Conservation (phyloP, 2,113 vertebrate species). For the Myotis lucifugus region DNA sequence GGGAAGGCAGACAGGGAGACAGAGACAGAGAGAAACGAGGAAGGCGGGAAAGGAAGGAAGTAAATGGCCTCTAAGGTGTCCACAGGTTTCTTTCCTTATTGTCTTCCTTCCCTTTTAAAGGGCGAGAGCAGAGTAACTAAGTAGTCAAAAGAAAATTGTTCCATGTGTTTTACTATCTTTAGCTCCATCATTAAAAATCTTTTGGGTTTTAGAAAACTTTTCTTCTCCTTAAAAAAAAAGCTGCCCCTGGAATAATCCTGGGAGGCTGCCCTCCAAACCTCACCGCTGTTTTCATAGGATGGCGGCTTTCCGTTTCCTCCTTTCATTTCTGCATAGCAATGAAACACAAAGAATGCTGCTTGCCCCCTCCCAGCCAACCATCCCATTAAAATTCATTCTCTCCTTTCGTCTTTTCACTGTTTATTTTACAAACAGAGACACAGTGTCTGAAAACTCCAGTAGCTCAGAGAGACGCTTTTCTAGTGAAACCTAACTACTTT, state of each 20-base stretch:
- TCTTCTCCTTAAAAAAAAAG: neutral
- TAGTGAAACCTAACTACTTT: constrained; percentile 53
- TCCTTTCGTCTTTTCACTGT: constrained; percentile 44
- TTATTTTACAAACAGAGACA: constrained; percentile 72
- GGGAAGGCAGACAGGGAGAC: neutral
- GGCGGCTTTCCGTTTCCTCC: neutral
- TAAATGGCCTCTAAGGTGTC: neutral
- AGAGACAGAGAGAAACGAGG: neutral
- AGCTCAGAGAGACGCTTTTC: constrained; percentile 63
- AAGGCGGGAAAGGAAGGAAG: neutral
- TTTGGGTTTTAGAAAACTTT: neutral
- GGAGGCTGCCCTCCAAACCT: neutral
- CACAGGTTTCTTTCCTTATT: neutral
- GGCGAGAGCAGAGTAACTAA: accelerated
- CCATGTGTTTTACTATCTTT: accelerated
- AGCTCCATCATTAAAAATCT: neutral
- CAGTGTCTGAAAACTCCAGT: constrained; percentile 54
- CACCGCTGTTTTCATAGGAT: neutral
- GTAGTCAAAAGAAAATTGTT: neutral
- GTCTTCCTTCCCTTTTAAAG: neutral
- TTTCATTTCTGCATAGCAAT: neutral
- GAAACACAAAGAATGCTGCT: neutral
- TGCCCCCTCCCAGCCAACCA: neutral
- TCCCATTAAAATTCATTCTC: constrained; percentile 65
- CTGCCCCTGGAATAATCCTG: neutral